Evolutionary conservation across 2,113 vertebrate genomes (phyloP).

Genomic region (Crotalus tigris): DNA sequence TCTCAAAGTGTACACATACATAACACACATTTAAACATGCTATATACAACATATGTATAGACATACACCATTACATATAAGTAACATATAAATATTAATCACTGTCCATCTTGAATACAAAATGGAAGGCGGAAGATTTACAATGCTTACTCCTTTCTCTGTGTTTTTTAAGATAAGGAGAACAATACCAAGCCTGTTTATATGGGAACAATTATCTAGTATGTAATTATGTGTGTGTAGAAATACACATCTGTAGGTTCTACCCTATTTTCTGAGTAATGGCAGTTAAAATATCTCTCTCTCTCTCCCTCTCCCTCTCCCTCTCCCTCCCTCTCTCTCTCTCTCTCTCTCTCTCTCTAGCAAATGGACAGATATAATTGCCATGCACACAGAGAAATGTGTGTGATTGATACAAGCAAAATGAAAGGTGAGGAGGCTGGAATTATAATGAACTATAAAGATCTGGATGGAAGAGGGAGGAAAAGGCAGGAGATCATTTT

Average conservation of each 20-base stretch:
- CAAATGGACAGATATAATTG: conserved; percentile 61
- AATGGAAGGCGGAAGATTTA: neutral
- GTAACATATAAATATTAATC: no score
- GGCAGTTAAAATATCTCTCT: conserved; percentile 52
- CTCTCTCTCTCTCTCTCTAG: conserved; percentile 46
- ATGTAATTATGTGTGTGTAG: neutral
- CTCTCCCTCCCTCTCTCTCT: conserved; percentile 40
- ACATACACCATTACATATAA: no score
- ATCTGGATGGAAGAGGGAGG: conserved; percentile 54
- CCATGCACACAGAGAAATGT: conserved; percentile 56
- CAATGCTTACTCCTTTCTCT: neutral
- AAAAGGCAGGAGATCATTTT: conserved; percentile 55
- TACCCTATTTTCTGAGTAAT: conserved; percentile 40
- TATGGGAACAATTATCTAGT: neutral
- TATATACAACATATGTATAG: no score
- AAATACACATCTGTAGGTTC: neutral
- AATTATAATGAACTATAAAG: conserved; percentile 58
- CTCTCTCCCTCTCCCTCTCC: conserved; percentile 56
- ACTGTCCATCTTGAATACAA: no score
- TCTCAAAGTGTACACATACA: no score
- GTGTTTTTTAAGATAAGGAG: neutral
- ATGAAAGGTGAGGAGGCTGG: conserved; percentile 28
- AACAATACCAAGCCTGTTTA: neutral
- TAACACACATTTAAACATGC: no score
- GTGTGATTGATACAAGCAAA: conserved; percentile 62